A percentile compares a stretch with the other conserved stretches of the same genome.
Evolutionary conservation across 2,888 invertebrate species (phyloP).

Genomic region (Polymixis lichenea): DNA sequence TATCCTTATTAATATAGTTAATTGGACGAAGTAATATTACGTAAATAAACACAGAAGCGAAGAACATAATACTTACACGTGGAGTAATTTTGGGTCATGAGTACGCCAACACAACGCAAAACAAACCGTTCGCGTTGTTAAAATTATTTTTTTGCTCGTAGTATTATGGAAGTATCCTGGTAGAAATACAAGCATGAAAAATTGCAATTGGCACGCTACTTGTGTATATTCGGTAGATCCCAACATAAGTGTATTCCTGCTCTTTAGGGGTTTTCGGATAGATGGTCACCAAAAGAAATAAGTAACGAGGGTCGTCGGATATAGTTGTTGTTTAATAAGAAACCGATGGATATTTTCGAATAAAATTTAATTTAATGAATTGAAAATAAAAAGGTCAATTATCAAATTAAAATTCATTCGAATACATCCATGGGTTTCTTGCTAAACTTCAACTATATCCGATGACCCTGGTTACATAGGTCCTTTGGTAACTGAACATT

Average conservation of each 20-base stretch:
- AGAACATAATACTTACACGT: not conserved
- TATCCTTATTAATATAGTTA: conserved; percentile 15
- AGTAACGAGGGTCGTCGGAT: no score
- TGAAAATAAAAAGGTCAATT: no score
- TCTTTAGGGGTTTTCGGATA: not conserved
- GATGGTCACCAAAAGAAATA: no score
- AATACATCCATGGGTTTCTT: no score
- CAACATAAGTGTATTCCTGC: not conserved
- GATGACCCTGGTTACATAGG: no score
- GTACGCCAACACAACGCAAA: not conserved
- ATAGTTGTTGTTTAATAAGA: no score
- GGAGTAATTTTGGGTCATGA: not conserved
- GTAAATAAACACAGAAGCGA: not conserved
- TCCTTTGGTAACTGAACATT: not conserved
- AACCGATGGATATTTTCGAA: no score
- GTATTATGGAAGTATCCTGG: not conserved
- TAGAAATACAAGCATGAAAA: not conserved
- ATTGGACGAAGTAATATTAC: conserved; percentile 4
- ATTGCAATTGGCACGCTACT: not conserved
- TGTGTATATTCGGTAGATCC: not conserved
- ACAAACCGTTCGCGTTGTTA: not conserved
- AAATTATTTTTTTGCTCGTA: not conserved
- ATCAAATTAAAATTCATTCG: no score
- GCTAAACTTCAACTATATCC: no score
- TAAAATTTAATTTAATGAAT: no score